These are phyloP conservation scores for Hydractinia echinata DNA, from an alignment of 30 jellyfish, hydroid and myxozoan genomes.

Conservation along the genomic window DNA sequence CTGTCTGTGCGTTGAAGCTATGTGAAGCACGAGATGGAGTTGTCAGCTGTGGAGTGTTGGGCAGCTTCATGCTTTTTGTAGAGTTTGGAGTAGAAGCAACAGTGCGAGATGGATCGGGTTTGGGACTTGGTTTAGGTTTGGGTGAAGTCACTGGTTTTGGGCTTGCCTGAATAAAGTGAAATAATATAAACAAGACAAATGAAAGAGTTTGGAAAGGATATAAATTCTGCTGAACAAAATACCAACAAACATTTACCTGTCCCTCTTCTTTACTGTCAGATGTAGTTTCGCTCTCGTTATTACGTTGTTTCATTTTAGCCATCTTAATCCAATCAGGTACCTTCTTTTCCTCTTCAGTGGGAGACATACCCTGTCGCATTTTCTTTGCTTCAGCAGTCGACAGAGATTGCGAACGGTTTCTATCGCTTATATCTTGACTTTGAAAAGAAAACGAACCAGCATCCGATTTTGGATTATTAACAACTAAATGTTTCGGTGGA, in stretches of 20 bases:
- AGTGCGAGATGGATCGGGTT: background rate
- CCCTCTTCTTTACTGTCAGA: background rate
- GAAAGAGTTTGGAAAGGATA: background rate
- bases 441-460: conserved; percentile 1
- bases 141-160: conserved; percentile 8
- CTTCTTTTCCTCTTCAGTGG: conserved; percentile 4
- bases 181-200: background rate
- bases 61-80: conserved; percentile 3
- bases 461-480: background rate
- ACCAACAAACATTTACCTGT: background rate
- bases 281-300: conserved; percentile 2
- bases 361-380: background rate
- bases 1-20: background rate
- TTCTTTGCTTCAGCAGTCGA: conserved; percentile 10
- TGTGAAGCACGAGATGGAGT: background rate
- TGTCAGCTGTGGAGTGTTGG: background rate
- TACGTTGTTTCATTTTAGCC: conserved; percentile 49
- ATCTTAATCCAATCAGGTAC: conserved; percentile 62
- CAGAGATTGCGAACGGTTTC: conserved; percentile 3
- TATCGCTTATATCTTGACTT: background rate
- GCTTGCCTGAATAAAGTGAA: background rate
- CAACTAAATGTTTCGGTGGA: too few species aligned
- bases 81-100: background rate
- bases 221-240: background rate
- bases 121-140: background rate